A percentile compares a stretch with the other conserved stretches of the same genome.
These are phyloP conservation scores for Ernsta delagoae DNA, from an alignment of 2,888 invertebrate genomes.

Conservation along the genomic window DNA sequence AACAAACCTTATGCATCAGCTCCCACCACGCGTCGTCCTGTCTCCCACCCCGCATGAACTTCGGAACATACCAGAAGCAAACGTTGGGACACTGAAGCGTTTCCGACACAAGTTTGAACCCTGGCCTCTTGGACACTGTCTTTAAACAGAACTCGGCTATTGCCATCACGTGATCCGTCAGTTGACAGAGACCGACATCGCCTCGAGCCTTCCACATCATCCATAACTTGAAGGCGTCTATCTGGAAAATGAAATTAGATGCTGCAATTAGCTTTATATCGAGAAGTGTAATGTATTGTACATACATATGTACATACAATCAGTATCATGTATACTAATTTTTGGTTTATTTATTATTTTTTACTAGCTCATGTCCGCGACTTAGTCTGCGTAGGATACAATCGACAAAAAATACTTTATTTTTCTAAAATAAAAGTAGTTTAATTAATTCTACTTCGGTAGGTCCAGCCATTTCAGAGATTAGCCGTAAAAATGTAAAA, in stretches of 20 bases:
- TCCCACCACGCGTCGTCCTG: conserved; percentile 81
- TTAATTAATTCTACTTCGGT: too few species aligned
- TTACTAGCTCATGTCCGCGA: too few species aligned
- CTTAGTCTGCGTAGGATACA: too few species aligned
- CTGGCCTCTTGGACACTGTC: conserved; percentile 75
- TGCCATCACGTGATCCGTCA: conserved; percentile 88
- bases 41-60: conserved; percentile 69
- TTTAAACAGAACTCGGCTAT: conserved; percentile 84
- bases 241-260: conserved; percentile 58
- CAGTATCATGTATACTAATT: too few species aligned
- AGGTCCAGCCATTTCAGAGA: too few species aligned
- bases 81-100: conserved; percentile 91
- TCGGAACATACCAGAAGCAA: conserved; percentile 95
- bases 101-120: conserved; percentile 85
- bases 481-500: too few species aligned
- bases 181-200: conserved; percentile 81
- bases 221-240: conserved; percentile 97
- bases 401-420: too few species aligned
- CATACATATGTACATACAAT: too few species aligned
- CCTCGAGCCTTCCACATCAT: conserved; percentile 95
- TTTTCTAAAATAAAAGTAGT: too few species aligned
- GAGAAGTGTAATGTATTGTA: too few species aligned
- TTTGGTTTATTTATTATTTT: too few species aligned
- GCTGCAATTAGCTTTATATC: too few species aligned
- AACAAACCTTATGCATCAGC: conserved; percentile 77